Evolutionary conservation across 2,888 invertebrate species (phyloP).

Genomic region (Heliconius hortense): DNA sequence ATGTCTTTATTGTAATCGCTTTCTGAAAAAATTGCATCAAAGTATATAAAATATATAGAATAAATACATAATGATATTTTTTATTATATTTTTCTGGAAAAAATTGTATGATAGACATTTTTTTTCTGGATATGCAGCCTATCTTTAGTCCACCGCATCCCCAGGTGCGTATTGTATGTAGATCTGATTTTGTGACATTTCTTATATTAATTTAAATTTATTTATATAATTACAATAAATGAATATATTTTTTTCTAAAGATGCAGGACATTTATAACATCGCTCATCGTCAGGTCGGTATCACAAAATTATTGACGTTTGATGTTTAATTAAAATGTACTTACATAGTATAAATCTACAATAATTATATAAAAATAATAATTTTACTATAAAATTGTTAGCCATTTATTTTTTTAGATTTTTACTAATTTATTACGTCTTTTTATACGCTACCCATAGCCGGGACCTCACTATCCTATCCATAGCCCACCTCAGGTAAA

Average conservation of each 20-base stretch:
- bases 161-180: not conserved
- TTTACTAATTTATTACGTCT: too few relatives aligned
- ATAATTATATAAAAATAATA: not conserved
- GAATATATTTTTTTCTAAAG: constrained; percentile 1
- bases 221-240: not conserved
- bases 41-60: too few relatives aligned
- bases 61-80: too few relatives aligned
- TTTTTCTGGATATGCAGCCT: constrained; percentile 17
- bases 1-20: too few relatives aligned
- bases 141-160: constrained; percentile 8
- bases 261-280: constrained; percentile 14
- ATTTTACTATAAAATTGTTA: not conserved
- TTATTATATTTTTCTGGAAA: too few relatives aligned
- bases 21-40: too few relatives aligned
- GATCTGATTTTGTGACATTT: too few relatives aligned
- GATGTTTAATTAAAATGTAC: not conserved
- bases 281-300: constrained; percentile 15
- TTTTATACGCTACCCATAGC: not conserved
- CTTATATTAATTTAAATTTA: not conserved
- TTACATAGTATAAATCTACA: not conserved
- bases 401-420: not conserved
- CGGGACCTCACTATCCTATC: not conserved
- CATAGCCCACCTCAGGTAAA: constrained; percentile 6
- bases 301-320: not conserved
- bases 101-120: not conserved